Percentiles rank a stretch among this genome's conserved stretches.
Evolutionary conservation across 2,113 vertebrate species (phyloP).

Genomic region (Peromyscus leucopus): DNA sequence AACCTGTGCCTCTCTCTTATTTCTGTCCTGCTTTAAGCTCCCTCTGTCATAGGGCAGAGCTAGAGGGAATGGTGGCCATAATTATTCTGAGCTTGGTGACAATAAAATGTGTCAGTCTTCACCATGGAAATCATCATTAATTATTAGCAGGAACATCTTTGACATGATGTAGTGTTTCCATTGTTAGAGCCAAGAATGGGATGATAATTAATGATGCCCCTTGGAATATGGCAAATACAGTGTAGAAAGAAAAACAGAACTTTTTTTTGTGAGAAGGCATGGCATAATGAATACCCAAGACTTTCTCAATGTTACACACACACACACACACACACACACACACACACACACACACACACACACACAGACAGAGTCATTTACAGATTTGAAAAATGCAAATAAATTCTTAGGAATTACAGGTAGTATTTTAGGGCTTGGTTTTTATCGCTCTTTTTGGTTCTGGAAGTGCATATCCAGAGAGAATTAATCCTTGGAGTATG

Average conservation of each 20-base stretch:
- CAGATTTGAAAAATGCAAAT: background rate
- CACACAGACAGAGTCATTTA: background rate
- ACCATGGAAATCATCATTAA: slow-evolving; percentile 73
- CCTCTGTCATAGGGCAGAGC: background rate
- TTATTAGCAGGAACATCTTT: slow-evolving; percentile 70
- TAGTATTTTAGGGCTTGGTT: background rate
- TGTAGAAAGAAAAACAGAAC: background rate
- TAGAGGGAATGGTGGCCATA: background rate
- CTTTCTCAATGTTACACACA: background rate
- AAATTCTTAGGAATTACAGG: background rate
- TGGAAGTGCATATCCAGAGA: background rate
- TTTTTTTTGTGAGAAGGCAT: background rate
- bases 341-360: background rate
- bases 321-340: background rate
- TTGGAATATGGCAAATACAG: background rate
- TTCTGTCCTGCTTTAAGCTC: background rate
- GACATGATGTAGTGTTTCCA: slow-evolving; percentile 61
- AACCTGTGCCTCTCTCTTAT: rapidly evolving
- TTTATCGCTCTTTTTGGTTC: background rate
- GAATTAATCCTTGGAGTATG: background rate
- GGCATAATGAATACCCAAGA: background rate
- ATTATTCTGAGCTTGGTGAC: slow-evolving; percentile 5
- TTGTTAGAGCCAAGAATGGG: slow-evolving; percentile 65
- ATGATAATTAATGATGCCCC: slow-evolving; percentile 57
- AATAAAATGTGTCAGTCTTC: slow-evolving; percentile 49